Evolutionary conservation across 2,113 vertebrate genomes (phyloP).

Genomic region (Cebidichthys violaceus): DNA sequence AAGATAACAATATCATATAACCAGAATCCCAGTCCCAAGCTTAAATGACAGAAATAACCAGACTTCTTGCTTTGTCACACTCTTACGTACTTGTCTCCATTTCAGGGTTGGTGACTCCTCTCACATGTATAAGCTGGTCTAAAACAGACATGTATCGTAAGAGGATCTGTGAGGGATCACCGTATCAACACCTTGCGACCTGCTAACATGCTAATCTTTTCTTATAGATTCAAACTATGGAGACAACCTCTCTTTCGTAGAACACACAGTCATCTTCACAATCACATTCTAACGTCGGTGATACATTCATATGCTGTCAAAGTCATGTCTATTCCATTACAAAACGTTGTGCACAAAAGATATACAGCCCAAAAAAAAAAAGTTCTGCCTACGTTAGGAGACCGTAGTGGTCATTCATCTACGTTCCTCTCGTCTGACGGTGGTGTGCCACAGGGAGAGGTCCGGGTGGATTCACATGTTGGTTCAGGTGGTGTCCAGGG

Average conservation of each 20-base stretch:
- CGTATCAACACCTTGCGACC: conserved; percentile 38
- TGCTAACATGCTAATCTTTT: conserved; percentile 28
- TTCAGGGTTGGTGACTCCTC: conserved; percentile 38
- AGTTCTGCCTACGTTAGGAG: conserved; percentile 64
- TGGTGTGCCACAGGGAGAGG: conserved; percentile 48
- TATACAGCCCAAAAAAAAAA: conserved; percentile 26
- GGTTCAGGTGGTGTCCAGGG: conserved; percentile 65
- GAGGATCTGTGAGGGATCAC: conserved; percentile 56
- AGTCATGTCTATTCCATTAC: conserved; percentile 9
- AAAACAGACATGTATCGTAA: conserved; percentile 57
- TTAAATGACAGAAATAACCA: conserved; percentile 11
- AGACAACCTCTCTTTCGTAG: not conserved
- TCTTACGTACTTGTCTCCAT: conserved; percentile 40
- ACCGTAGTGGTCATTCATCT: conserved; percentile 64
- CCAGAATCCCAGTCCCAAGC: not conserved
- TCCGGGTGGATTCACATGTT: conserved; percentile 54
- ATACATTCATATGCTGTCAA: conserved; percentile 72
- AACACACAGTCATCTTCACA: conserved; percentile 9
- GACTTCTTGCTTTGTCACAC: conserved; percentile 31
- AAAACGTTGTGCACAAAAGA: conserved; percentile 32
- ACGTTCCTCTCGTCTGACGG: conserved; percentile 47
- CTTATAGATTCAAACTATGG: conserved; percentile 17
- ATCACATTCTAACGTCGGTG: conserved; percentile 24
- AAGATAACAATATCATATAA: not conserved
- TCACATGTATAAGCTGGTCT: conserved; percentile 49